Evolutionary conservation across 2,797 vertebrate species (phyloP).

Genomic region (Dryobates pubescens): DNA sequence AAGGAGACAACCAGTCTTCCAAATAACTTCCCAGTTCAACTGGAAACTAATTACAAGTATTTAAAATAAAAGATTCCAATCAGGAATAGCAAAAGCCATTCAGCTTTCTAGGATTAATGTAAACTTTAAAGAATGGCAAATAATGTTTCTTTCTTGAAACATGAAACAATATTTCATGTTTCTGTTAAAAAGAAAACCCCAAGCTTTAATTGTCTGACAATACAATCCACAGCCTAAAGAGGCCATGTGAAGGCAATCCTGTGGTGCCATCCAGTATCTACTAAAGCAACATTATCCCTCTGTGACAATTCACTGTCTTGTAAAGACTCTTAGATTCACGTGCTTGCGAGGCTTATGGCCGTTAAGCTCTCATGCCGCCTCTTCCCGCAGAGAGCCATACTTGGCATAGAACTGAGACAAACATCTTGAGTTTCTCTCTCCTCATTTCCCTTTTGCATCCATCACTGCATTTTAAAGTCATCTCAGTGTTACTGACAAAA

Average conservation of each 20-base stretch:
- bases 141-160: background rate
- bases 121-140: background rate
- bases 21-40: constrained; percentile 7
- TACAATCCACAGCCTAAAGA: background rate
- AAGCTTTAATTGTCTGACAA: background rate
- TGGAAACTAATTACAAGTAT: background rate
- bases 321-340: background rate
- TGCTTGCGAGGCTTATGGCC: background rate
- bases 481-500: background rate
- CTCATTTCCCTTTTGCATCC: background rate
- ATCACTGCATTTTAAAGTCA: background rate
- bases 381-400: background rate
- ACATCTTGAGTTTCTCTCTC: background rate
- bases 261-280: background rate
- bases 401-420: background rate
- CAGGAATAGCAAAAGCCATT: background rate
- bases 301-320: background rate
- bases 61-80: constrained; percentile 1
- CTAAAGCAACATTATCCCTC: background rate
- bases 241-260: background rate
- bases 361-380: background rate
- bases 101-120: background rate
- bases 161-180: background rate
- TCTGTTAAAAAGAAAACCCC: background rate
- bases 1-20: background rate